Base-by-base conservation (phyloP, 2,113 vertebrate genomes). In the Illadopsis cleaveri region DNA sequence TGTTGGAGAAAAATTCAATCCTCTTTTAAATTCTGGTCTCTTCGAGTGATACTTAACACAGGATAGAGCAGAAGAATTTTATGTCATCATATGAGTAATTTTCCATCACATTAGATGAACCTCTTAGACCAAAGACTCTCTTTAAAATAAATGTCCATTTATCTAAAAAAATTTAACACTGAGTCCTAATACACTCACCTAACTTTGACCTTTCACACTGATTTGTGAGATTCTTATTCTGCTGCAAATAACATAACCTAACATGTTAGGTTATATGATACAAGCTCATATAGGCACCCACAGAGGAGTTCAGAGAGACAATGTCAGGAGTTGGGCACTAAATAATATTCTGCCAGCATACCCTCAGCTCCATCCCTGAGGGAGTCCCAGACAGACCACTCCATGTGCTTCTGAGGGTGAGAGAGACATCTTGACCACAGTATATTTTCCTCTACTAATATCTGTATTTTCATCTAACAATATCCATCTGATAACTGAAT, bases 321-420 rank as follows among this genome's bases (percentile, higher is more conserved):
- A 9, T 8, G 7, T 21, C n/a, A 71, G 33, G 4, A 76, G 18
- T 2, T 11, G 15, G 15, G 37, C 4, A 17, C 16, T 8, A 33
- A 11, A 51, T 33, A 25, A 24, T 38, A 25, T 9, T 24, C 23
- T 79, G 3, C 22, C 28, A 31, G 28, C 1, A 3, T 27, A 23
- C 5, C 56, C 5, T 35, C 31, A 44, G 31, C 15, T 75, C 37
- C 42, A 11, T 50, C 15, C 38, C 11, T 0, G 0, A 33, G 28
- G 5, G 3, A 58, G 7, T 40, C 38, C 15, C 31, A 48, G 8
- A 2, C 10, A 51, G 10, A 8, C 5, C 44, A 1, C 27, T 57
- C 56, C 3, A 2, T 15, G 27, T 38, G 15, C 5, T 6, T 53
- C 31, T 20, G 4, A 30, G 14, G 5, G 7, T 48, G 60, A 73